Percentiles rank a stretch among this genome's conserved stretches.
Conservation (phyloP, 2,113 vertebrate genomes). For the Alectura lathami region DNA sequence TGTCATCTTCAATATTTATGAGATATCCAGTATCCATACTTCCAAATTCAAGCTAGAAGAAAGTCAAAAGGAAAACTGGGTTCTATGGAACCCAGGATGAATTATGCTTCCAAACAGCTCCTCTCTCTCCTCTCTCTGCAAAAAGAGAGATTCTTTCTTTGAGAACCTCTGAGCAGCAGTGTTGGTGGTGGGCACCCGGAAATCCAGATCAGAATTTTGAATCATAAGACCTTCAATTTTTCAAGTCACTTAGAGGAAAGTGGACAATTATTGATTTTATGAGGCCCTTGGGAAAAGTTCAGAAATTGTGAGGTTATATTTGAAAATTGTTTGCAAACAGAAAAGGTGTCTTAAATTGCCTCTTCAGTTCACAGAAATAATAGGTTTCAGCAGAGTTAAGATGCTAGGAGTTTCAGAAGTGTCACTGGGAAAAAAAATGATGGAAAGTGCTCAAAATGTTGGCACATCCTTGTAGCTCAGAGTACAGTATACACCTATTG, state of each 20-base stretch:
- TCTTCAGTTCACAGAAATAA: slow-evolving; percentile 74
- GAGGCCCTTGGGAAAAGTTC: slow-evolving; percentile 69
- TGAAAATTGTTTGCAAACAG: slow-evolving; percentile 80
- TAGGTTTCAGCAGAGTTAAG: slow-evolving; percentile 67
- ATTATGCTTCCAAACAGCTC: neutral
- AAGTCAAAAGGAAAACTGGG: neutral
- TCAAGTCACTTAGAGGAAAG: slow-evolving; percentile 55
- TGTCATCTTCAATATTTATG: neutral
- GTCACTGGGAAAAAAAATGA: slow-evolving; percentile 61
- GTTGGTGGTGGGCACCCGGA: neutral
- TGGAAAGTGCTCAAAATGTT: slow-evolving; percentile 65
- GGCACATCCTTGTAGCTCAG: slow-evolving; percentile 59
- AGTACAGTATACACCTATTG: slow-evolving; percentile 48
- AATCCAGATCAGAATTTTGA: slow-evolving; percentile 33
- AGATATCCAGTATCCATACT: neutral
- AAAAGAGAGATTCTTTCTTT: neutral
- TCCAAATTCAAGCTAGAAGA: neutral
- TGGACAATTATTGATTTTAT: slow-evolving; percentile 74
- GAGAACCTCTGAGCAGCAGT: neutral
- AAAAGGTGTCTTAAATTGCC: slow-evolving; percentile 76
- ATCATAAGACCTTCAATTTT: slow-evolving; percentile 34
- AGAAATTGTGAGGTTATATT: slow-evolving; percentile 72
- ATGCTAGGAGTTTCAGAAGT: slow-evolving; percentile 56
- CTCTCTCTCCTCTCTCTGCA: neutral
- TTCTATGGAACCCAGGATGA: neutral